Evolutionary conservation across 1,140 invertebrate genomes (phyloP), one percentile per base, ranked within the genome.

Genomic region (Conopomorpha cramerella): DNA sequence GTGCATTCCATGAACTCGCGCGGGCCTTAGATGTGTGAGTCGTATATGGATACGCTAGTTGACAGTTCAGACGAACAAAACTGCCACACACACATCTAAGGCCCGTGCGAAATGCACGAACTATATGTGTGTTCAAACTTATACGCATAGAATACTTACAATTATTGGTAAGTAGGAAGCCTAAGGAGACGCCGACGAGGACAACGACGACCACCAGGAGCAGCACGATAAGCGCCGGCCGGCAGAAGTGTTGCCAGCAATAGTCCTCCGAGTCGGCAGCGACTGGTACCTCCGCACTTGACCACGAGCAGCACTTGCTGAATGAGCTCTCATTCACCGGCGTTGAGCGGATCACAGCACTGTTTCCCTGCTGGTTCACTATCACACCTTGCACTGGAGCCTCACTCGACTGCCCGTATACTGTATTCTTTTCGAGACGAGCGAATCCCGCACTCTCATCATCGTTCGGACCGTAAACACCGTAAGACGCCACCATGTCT

Each of bases 401-500:
- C 19, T 50, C 44, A 7, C 12, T 10, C 10, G n/a, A 3, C n/a
- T n/a, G n/a, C 13, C 17, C 10, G 31, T 45, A 49, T 7, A 39
- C 36, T 36, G 40, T 42, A n/a, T 45, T 40, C 15, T 49, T 42
- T 2, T 41, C 41, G 13, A 47, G 40, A 17, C 48, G 29, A 2
- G 42, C 48, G 31, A 50, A 50, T 10, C 48, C 48, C n/a, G n/a
- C n/a, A 13, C 44, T 43, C 11, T 50, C 48, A 8, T 50, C 48
- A 8, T 50, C 48, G 26, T 47, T 44, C 7, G 47, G 48, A 31
- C 46, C 41, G 35, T 50, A 50, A 1, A 50, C 48, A 11, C 48
- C 48, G 26, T 50, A 50, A 2, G 48, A 50, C 23, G 48, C 48
- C 13, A 50, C 48, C 48, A 50, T 50, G 25, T 50, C 48, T 1